These are phyloP conservation scores for Colletes latitarsis DNA, from an alignment of 1,140 invertebrate genomes.

Conservation along the genomic window DNA sequence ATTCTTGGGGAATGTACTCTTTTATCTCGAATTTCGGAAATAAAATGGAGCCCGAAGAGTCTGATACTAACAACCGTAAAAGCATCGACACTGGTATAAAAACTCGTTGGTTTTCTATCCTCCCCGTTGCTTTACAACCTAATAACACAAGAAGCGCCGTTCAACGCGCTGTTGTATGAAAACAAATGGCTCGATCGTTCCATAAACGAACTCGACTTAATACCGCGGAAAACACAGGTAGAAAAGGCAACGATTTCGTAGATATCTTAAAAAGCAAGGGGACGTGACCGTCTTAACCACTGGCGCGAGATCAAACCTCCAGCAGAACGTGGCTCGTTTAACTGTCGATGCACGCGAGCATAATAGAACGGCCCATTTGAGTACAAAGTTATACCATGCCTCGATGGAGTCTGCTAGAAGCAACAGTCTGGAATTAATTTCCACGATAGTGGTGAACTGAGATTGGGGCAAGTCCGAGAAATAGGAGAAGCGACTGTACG, in stretches of 20 bases:
- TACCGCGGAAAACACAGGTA: background rate
- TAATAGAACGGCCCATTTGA: constrained; percentile 53
- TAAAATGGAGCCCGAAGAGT: too few relatives aligned
- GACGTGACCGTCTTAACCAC: constrained; percentile 12
- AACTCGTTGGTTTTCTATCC: too few relatives aligned
- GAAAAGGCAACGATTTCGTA: background rate
- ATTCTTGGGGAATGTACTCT: too few relatives aligned
- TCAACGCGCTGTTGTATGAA: background rate
- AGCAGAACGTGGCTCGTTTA: constrained; percentile 29
- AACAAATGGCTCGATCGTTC: constrained; percentile 11
- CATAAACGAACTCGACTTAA: background rate
- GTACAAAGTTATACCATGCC: constrained; percentile 48
- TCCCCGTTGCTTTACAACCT: too few relatives aligned
- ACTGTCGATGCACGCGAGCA: constrained; percentile 45
- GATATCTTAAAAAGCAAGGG: background rate
- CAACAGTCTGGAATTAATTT: constrained; percentile 59
- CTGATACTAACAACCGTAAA: too few relatives aligned
- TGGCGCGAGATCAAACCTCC: background rate
- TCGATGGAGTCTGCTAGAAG: constrained; percentile 31
- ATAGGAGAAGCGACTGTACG: background rate
- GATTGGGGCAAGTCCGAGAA: constrained; percentile 21
- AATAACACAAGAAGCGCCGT: background rate
- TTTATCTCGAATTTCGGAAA: too few relatives aligned
- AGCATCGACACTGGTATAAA: background rate
- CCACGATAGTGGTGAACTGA: constrained; percentile 21